Evolutionary conservation across 2,113 vertebrate species (phyloP).

Genomic region (Microcebus jonahi): DNA sequence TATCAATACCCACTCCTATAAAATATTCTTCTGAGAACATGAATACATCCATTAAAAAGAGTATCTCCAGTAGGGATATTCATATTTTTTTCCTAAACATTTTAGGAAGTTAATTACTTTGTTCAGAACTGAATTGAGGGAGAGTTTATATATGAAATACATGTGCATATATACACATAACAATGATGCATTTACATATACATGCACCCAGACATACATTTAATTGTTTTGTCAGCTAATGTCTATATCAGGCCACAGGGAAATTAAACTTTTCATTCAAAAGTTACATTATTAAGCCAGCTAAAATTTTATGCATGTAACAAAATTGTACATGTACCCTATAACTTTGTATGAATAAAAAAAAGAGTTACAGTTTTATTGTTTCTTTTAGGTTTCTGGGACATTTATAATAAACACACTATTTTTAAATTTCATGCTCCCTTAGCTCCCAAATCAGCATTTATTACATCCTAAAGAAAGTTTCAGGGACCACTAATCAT

Average conservation of each 20-base stretch:
- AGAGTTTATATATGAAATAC: background rate
- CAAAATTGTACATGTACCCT: too few species aligned
- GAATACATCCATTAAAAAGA: background rate
- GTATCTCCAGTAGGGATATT: background rate
- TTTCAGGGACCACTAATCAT: background rate
- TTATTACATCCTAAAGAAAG: background rate
- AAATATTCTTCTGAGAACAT: background rate
- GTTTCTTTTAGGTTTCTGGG: background rate
- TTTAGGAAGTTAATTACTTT: constrained; percentile 6
- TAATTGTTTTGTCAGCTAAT: background rate
- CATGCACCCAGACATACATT: background rate
- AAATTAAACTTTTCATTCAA: background rate
- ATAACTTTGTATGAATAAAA: too few species aligned
- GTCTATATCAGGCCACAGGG: background rate
- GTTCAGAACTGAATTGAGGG: background rate
- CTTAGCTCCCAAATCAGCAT: background rate
- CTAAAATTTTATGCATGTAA: background rate
- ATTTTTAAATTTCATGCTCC: background rate
- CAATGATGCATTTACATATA: background rate
- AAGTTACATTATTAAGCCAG: background rate
- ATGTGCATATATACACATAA: background rate
- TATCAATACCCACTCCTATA: background rate
- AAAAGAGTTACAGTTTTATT: background rate
- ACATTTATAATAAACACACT: background rate
- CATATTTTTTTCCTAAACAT: background rate